Conservation (phyloP, 2,113 vertebrate species). For the Hydropotes inermis region DNA sequence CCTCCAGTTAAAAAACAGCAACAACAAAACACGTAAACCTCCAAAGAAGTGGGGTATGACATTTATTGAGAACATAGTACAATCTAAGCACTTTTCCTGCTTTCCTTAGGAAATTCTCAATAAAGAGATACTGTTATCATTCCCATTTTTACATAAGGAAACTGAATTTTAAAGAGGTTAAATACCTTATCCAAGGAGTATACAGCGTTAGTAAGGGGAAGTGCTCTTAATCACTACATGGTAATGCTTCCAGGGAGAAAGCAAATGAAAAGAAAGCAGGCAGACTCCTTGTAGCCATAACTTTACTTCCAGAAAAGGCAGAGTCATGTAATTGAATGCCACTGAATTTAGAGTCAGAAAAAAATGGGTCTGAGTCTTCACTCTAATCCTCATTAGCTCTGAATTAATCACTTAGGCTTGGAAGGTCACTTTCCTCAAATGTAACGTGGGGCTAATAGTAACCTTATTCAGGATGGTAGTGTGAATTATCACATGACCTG, state of each 20-base stretch:
- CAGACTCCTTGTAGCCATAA: not conserved
- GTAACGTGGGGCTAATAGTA: not conserved
- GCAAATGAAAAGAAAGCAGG: not conserved
- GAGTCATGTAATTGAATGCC: not conserved
- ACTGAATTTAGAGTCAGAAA: not conserved
- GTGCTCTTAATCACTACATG: fast-evolving
- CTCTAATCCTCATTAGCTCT: not conserved
- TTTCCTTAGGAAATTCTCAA: not conserved
- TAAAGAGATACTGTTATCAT: not conserved
- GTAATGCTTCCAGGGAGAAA: not conserved
- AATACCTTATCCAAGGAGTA: not conserved
- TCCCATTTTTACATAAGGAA: not conserved
- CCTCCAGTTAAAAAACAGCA: not conserved
- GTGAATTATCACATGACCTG: not conserved
- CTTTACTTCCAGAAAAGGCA: not conserved
- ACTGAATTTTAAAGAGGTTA: not conserved
- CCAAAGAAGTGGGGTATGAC: not conserved
- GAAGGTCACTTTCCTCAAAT: not conserved
- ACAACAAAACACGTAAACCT: not conserved
- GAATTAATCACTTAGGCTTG: not conserved
- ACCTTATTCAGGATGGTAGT: not conserved
- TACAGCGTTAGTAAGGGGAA: not conserved
- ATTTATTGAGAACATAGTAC: not conserved
- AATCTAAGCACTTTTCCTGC: not conserved
- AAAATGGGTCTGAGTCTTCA: not conserved